Base-by-base conservation (phyloP, 2,113 vertebrate genomes). In the Ceyx melanurus region DNA sequence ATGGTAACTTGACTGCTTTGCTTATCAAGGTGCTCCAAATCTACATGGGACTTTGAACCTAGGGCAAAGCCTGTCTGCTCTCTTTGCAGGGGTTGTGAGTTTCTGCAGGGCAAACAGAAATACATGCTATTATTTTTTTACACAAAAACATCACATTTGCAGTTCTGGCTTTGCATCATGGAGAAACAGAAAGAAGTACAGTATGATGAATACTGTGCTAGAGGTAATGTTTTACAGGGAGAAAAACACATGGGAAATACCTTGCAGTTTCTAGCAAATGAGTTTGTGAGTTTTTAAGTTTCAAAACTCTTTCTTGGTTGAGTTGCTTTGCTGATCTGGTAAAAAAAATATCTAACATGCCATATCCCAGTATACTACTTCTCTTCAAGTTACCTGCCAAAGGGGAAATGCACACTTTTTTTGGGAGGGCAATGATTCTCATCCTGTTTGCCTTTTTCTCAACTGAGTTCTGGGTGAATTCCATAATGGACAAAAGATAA, bases 351-450 rank as follows among this genome's bases (percentile, higher is more conserved):
- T 45, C 42, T 66, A 78, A 29, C 26, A 10, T 15, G 21, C 22
- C 8, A 23, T 16, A 15, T 33, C 5, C 57, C 5, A 8, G 28
- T 48, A 42, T 6, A 31, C 2, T 7, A 6, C 8, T 6, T 9
- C 7, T 43, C 21, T 75, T 26, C 35, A 48, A 54, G 46, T 3
- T 35, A 56, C 22, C 7, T 0, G 0, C n/a, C 2, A 2, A 72
- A 66, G 28, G 65, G 29, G 43, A 85, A 61, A 65, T 29, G 12
- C 40, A 64, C 11, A 20, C 28, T 9, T 65, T 29, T 33, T n/a
- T 21, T 54, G 13, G 37, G 37, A 37, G 37, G 67, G 15, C 14
- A 29, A 45, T 57, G 16, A 15, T 62, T 37, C 22, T 57, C 12
- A 43, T 68, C 57, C 68, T 51, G 19, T 19, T 35, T 82, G 23